Base-by-base conservation (phyloP, 2,113 vertebrate genomes). In the Danionella cerebrum region DNA sequence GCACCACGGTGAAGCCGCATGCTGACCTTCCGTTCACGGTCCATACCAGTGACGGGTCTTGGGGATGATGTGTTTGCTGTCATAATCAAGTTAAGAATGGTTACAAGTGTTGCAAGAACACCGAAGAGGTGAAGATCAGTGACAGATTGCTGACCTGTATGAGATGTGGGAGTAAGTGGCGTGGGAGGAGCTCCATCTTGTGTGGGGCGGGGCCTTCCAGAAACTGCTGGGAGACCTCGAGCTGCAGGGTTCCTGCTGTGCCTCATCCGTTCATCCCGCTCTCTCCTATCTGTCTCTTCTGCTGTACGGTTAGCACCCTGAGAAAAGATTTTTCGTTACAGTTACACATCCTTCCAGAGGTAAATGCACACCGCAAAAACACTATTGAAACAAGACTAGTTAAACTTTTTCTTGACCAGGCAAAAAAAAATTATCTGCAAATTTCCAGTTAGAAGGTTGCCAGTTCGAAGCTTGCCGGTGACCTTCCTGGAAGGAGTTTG, bases 21-120 rank as follows among this genome's bases (percentile, higher is more conserved):
- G 84, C 95, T 95, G 80, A 97, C 95, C 88, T 97, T 98, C 55
- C 94, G 84, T 81, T 98, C 95, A 38, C 94, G 84, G 57, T 96
- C 94, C 87, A 94, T 85, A 39, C 95, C 92, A 0, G 92, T 91
- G 18, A 93, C 90, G 0, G 92, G 92, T 57, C 80, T 79, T 25
- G 94, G 89, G 44, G 93, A 91, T 71, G 90, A 95, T 22, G 91
- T 93, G 85, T 93, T 94, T 5, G 92, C 93, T 96, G 68, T 2
- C 2, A 22, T 67, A 44, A 38, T 48, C 4, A 44, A 7, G 6
- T 14, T 12, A 44, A 31, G 3, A 6, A 25, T 48, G 5, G n/a
- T 47, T 68, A 16, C 2, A 19, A 12, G 44, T 16, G 1, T 60
- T 11, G 27, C 29, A 22, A n/a, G 6, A 13, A 64, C 18, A 4